Percentiles rank a stretch among this genome's conserved stretches.
These are phyloP conservation scores for Benthosema pterotum DNA, from an alignment of 2,797 vertebrate genomes.

Conservation along the genomic window DNA sequence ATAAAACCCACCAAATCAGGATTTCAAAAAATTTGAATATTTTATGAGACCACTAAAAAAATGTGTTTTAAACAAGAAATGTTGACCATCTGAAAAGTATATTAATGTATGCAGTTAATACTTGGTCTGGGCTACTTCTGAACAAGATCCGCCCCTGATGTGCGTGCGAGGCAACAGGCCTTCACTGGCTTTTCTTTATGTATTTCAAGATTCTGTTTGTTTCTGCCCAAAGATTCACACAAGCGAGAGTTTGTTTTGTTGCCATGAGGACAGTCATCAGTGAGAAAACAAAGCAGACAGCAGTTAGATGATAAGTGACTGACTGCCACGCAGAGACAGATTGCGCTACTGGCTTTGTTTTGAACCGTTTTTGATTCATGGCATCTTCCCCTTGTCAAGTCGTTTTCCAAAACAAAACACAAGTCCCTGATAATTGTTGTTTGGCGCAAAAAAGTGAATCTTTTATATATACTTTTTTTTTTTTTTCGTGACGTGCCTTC, in stretches of 20 bases:
- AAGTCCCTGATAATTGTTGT: not conserved
- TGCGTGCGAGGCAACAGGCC: no score
- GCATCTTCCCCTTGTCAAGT: slow-evolving; percentile 29
- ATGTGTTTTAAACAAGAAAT: no score
- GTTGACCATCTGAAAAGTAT: no score
- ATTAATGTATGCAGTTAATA: no score
- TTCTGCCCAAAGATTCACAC: slow-evolving; percentile 58
- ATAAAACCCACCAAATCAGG: no score
- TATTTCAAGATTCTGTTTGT: no score
- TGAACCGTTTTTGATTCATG: slow-evolving; percentile 31
- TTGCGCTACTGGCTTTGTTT: slow-evolving; percentile 48
- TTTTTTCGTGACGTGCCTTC: not conserved
- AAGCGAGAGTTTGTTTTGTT: slow-evolving; percentile 51
- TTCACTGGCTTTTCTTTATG: no score
- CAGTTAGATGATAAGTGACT: slow-evolving; percentile 54
- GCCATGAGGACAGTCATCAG: slow-evolving; percentile 43
- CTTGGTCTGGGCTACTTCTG: no score
- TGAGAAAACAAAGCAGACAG: slow-evolving; percentile 40
- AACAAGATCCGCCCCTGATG: no score
- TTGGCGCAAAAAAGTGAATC: not conserved
- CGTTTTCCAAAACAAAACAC: slow-evolving; percentile 46
- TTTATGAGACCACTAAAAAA: no score
- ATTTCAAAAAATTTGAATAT: no score
- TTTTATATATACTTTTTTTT: no score
- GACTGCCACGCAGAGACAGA: slow-evolving; percentile 41